phyloP scores from a whole-genome alignment of 2,888 invertebrate genomes.

The Pseudeuparius sepicola region DNA sequence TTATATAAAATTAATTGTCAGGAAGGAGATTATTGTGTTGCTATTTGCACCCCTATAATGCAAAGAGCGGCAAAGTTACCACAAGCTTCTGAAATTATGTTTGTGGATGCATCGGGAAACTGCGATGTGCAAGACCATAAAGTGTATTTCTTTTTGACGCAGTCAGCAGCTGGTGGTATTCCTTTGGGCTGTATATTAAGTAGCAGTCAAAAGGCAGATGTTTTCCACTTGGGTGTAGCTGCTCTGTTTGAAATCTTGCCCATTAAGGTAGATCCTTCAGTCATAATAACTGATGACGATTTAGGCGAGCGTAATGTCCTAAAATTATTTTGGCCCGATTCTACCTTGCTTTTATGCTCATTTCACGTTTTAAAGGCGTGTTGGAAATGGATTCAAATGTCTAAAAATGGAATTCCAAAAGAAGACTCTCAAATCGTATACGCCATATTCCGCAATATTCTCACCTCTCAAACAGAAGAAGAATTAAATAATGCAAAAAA shows the following conservation, averaged over 20 bases:
- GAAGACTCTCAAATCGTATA: conserved; percentile 10
- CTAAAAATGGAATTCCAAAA: conserved; percentile 16
- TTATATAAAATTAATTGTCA: conserved; percentile 14
- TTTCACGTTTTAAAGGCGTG: conserved; percentile 18
- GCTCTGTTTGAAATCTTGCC: conserved; percentile 16
- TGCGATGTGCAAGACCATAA: conserved; percentile 16
- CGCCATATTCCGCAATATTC: conserved; percentile 12
- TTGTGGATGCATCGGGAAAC: conserved; percentile 17
- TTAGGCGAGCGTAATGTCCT: conserved; percentile 16
- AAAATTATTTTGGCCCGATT: conserved; percentile 14
- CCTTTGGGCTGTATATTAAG: conserved; percentile 19
- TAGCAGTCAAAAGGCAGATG: conserved; percentile 16
- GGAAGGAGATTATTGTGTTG: conserved; percentile 13
- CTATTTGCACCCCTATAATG: conserved; percentile 6
- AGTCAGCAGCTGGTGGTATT: conserved; percentile 18
- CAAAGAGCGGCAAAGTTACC: conserved; percentile 4
- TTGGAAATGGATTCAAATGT: conserved; percentile 15
- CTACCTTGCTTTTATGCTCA: conserved; percentile 16
- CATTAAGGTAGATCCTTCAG: conserved; percentile 12
- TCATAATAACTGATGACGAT: conserved; percentile 20
- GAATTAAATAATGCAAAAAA: conserved; percentile 8
- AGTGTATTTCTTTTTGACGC: conserved; percentile 18
- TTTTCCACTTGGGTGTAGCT: conserved; percentile 11
- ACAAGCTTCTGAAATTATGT: conserved; percentile 14
- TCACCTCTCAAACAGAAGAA: conserved; percentile 3